Conservation (phyloP, 2,888 invertebrate genomes). For the Endotricha flammealis region DNA sequence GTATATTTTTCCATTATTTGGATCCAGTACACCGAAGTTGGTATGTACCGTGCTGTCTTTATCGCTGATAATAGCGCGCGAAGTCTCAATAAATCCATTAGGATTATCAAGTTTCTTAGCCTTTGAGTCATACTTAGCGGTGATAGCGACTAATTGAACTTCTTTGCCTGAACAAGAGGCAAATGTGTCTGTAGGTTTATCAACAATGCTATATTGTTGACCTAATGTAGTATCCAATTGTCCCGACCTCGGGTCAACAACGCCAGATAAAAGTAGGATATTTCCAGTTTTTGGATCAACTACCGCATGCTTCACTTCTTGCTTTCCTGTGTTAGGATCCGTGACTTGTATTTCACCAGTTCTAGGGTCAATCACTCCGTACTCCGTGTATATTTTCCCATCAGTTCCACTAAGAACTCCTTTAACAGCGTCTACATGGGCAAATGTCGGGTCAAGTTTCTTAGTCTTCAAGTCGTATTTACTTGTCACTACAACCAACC, state of each 20-base stretch:
- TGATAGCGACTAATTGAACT: conserved; percentile 78
- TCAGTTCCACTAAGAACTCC: conserved; percentile 76
- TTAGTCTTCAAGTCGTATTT: conserved; percentile 77
- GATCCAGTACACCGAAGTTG: conserved; percentile 80
- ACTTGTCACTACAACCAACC: conserved; percentile 79
- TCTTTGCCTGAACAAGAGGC: conserved; percentile 60
- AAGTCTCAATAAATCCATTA: conserved; percentile 73
- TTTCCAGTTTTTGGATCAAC: conserved; percentile 75
- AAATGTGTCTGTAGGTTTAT: conserved; percentile 74
- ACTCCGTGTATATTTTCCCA: conserved; percentile 80
- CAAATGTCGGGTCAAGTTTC: conserved; percentile 73
- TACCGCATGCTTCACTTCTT: conserved; percentile 58
- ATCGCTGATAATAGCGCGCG: conserved; percentile 79
- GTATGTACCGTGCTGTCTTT: conserved; percentile 84
- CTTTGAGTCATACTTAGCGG: conserved; percentile 79
- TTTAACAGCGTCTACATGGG: conserved; percentile 67
- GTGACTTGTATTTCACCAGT: conserved; percentile 71
- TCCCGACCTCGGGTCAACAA: conserved; percentile 78
- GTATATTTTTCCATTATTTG: conserved; percentile 76
- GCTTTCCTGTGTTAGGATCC: conserved; percentile 62
- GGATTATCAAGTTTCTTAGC: conserved; percentile 78
- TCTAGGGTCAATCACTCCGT: conserved; percentile 80
- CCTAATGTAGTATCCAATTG: conserved; percentile 76
- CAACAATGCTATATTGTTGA: conserved; percentile 79
- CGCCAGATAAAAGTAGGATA: conserved; percentile 72